Base-by-base conservation (phyloP, 2,797 vertebrate species). In the Falco peregrinus region DNA sequence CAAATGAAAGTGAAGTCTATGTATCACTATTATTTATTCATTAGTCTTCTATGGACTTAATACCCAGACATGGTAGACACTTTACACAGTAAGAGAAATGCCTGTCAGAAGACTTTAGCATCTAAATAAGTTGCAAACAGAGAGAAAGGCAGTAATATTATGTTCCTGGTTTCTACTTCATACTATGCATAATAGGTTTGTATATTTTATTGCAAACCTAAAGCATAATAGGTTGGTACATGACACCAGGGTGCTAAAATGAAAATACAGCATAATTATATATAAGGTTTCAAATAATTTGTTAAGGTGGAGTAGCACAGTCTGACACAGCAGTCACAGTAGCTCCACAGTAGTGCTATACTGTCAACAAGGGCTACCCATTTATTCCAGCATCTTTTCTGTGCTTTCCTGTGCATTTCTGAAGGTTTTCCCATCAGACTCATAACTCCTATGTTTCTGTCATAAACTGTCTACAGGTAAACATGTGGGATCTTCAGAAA, bases 251-350 rank as follows among this genome's bases (percentile, higher is more conserved):
- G 82, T 91, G 68, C 61, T 95, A 95, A 93, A 95, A 91, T 81
- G 78, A 87, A 97, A 96, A 97, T 96, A 94, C 63, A 83, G 45
- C 90, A 87, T 92, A 94, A 96, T 94, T 93, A 95, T 71, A 89
- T 43, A 45, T 45, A 81, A 73, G 71, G 29, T 89, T 94, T 93
- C 56, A 77, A 94, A 79, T 79, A 86, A 48, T 90, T 85, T 88
- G 64, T 95, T 91, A 81, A 95, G 76, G 84, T 80, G 87, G 85
- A 92, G 79, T 35, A 84, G 79, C 61, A 51, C 24, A 71, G 81
- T 78, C 78, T 94, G 92, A 57, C 77, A 90, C 35, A 84, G 74
- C 59, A 88, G 80, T 15, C 81, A 63, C 60, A 65, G 73, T 8
- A 92, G 59, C 75, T 90, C 68, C 50, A 77, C 43, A 75, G 74